Percentiles rank a stretch among this genome's conserved stretches.
These are phyloP conservation scores for Agonopterix heracliana DNA, from an alignment of 2,888 invertebrate genomes.

Conservation along the genomic window DNA sequence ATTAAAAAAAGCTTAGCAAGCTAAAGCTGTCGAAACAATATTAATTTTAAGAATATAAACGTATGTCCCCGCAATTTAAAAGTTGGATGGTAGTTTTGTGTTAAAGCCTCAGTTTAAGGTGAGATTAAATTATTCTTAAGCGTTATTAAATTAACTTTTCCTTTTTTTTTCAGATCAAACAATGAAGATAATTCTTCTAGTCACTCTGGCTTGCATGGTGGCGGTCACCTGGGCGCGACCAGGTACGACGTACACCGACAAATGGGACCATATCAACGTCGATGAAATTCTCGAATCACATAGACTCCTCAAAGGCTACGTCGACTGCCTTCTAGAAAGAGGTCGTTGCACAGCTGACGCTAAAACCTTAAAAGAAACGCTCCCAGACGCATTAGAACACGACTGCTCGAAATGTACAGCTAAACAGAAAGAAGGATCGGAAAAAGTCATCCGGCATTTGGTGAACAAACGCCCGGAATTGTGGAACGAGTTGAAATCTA, in stretches of 20 bases:
- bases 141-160: background rate
- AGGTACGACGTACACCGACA: constrained; percentile 77
- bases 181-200: constrained; percentile 60
- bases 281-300: constrained; percentile 80
- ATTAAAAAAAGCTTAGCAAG: too few species aligned
- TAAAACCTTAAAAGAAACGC: constrained; percentile 71
- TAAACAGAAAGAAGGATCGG: constrained; percentile 71
- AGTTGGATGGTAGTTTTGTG: too few species aligned
- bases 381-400: constrained; percentile 83
- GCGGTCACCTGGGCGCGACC: constrained; percentile 50
- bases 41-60: too few species aligned
- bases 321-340: constrained; percentile 79
- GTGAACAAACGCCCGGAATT: constrained; percentile 80
- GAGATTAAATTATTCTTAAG: background rate
- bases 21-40: too few species aligned
- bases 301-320: constrained; percentile 80
- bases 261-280: constrained; percentile 82
- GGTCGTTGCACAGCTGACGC: constrained; percentile 82
- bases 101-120: too few species aligned
- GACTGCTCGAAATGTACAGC: constrained; percentile 83
- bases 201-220: constrained; percentile 47
- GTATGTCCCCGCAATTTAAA: too few species aligned
- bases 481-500: constrained; percentile 80
- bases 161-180: constrained; percentile 33
- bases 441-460: constrained; percentile 81